A percentile compares a stretch with the other conserved stretches of the same genome.
Evolutionary conservation across 1,140 invertebrate genomes (phyloP).

Genomic region (Grapholita molesta): DNA sequence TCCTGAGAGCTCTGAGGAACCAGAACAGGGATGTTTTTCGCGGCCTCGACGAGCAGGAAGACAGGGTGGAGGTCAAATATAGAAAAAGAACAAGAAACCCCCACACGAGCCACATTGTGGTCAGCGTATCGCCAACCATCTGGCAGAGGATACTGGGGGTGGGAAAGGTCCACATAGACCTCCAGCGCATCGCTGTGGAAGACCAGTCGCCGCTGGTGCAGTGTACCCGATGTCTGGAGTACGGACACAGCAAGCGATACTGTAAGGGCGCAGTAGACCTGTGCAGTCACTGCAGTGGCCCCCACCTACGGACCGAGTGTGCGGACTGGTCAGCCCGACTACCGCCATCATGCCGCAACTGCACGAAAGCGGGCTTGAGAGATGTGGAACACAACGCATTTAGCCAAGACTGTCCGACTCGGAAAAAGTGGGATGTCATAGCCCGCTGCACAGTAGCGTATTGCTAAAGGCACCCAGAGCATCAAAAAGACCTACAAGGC

Average conservation of each 20-base stretch:
- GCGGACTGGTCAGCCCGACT: not conserved
- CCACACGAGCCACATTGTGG: not conserved
- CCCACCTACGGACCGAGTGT: constrained; percentile 18
- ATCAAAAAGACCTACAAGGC: not conserved
- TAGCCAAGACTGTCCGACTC: constrained; percentile 1
- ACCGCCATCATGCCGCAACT: constrained; percentile 22
- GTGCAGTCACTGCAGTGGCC: constrained; percentile 25
- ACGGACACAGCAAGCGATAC: constrained; percentile 15
- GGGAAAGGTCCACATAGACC: not conserved
- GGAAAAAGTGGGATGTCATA: constrained; percentile 5
- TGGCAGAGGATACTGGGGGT: not conserved
- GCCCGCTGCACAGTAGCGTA: not conserved
- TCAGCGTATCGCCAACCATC: constrained; percentile 12
- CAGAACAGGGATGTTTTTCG: constrained; percentile 24
- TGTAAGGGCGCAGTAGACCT: constrained; percentile 6
- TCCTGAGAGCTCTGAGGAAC: constrained; percentile 15
- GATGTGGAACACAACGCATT: constrained; percentile 16
- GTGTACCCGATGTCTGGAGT: constrained; percentile 23
- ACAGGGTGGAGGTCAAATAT: constrained; percentile 11
- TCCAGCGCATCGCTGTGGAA: constrained; percentile 6
- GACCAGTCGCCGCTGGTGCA: constrained; percentile 30
- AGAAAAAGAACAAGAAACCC: constrained; percentile 22
- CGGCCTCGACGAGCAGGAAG: not conserved
- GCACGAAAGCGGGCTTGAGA: not conserved
- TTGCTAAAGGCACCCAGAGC: not conserved